These are phyloP conservation scores for Otis tarda DNA, from an alignment of 2,113 vertebrate species.

Conservation along the genomic window DNA sequence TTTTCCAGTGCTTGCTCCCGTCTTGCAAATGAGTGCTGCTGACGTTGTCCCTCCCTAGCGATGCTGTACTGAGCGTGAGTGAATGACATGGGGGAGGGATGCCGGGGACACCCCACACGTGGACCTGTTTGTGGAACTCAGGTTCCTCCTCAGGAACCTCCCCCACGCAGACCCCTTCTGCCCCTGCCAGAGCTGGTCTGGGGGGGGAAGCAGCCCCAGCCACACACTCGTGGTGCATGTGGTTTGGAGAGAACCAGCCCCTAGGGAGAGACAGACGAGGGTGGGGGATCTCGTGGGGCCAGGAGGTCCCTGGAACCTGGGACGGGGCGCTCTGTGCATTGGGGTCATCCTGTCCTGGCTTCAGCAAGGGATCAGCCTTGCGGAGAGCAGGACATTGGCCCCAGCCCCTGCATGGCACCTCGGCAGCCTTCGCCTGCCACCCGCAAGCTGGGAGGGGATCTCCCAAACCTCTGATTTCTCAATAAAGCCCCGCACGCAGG, in stretches of 20 bases:
- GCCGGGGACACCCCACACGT: accelerated
- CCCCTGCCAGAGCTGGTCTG: background rate
- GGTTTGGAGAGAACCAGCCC: background rate
- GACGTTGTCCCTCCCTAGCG: accelerated
- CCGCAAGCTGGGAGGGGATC: accelerated
- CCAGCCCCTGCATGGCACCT: accelerated
- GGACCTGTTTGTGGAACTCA: accelerated
- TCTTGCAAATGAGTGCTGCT: background rate
- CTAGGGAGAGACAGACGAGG: background rate
- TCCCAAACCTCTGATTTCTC: background rate
- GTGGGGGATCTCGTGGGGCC: no score
- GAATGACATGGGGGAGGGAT: accelerated
- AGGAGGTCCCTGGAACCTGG: background rate
- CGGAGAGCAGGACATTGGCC: background rate
- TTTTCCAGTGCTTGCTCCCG: background rate
- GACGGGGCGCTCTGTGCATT: background rate
- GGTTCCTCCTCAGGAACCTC: background rate
- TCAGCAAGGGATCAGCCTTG: background rate
- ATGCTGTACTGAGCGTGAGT: background rate
- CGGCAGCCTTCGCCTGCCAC: background rate
- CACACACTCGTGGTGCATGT: accelerated
- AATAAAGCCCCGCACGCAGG: background rate
- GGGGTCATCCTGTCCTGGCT: background rate
- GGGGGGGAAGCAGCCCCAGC: background rate
- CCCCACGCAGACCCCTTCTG: background rate